Evolutionary conservation across 2,888 invertebrate genomes (phyloP), one percentile per base, ranked within the genome.

Genomic region (Ormyrus rosae): DNA sequence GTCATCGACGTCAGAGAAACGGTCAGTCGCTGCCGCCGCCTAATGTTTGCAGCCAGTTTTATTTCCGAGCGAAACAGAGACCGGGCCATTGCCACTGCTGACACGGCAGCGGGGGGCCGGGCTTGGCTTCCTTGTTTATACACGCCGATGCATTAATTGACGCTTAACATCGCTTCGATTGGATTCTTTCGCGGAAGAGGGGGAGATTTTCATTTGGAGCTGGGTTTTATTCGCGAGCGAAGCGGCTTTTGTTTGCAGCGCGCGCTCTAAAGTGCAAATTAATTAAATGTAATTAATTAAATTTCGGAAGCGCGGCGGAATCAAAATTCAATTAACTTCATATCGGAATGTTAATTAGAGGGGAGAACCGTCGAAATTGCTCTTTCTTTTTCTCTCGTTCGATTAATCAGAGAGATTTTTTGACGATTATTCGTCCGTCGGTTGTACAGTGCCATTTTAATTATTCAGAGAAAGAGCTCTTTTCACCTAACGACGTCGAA

Each of bases 1-100:
- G 63, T 70, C 70, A 71, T 56, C 63, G 63, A 68, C 34, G 9
- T 19, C 53, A 53, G 50, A 19, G 19, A 19, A 19, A 19, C 19
- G 19, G 19, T 19, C 19, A 19, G 19, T 19, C 19, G 19, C 19
- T 19, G 19, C 13, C n/a, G n/a, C 34, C 51, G 46, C 61, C 9
- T 46, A 34, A 6, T 53, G 55, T 61, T 61, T 68, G 55, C 58
- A 58, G 56, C 34, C 48, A 65, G 58, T 71, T 77, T 77, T 77
- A 77, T 77, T 77, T 77, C 19, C 11, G 11, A 65, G 72, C 61
- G 19, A 19, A 19, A 19, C 19, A 2, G 19, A 2, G 19, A 65
- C 11, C 75, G 60, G 75, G 76, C 76, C 76, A 76, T 76, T 68
- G 69, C 76, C 76, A 63, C 69, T 69, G 11, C 46, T 58, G 13